Conservation (phyloP, 2,888 invertebrate genomes). For the Mimachlamys varia region DNA sequence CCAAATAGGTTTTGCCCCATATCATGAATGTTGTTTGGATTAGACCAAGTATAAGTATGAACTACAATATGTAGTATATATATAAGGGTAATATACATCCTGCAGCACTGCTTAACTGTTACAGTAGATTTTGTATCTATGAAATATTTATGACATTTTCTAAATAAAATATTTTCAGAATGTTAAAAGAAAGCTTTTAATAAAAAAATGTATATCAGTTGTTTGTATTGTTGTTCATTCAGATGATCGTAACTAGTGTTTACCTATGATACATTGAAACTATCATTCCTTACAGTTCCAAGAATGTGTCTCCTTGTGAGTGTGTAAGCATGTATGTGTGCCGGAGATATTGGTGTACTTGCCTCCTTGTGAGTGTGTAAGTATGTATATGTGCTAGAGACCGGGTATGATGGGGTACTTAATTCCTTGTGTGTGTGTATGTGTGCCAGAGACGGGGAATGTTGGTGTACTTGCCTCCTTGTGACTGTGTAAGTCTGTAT, state of each 20-base stretch:
- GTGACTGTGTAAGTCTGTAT: too few relatives aligned
- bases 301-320: too few relatives aligned
- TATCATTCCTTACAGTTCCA: too few relatives aligned
- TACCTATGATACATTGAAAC: not conserved
- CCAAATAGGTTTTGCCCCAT: not conserved
- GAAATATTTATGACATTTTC: conserved; percentile 8
- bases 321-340: too few relatives aligned
- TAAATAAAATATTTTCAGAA: conserved; percentile 26
- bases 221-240: not conserved
- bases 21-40: not conserved
- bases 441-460: too few relatives aligned
- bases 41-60: not conserved
- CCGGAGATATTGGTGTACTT: too few relatives aligned
- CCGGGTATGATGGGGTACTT: too few relatives aligned
- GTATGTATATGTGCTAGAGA: too few relatives aligned
- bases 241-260: not conserved
- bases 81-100: not conserved
- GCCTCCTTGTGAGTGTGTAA: too few relatives aligned
- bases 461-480: too few relatives aligned
- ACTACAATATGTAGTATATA: not conserved
- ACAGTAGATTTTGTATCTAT: not conserved
- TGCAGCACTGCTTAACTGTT: not conserved
- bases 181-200: not conserved
- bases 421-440: too few relatives aligned
- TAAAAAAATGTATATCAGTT: not conserved